phyloP scores from a whole-genome alignment of 2,797 vertebrate species.

The Spea hammondii region DNA sequence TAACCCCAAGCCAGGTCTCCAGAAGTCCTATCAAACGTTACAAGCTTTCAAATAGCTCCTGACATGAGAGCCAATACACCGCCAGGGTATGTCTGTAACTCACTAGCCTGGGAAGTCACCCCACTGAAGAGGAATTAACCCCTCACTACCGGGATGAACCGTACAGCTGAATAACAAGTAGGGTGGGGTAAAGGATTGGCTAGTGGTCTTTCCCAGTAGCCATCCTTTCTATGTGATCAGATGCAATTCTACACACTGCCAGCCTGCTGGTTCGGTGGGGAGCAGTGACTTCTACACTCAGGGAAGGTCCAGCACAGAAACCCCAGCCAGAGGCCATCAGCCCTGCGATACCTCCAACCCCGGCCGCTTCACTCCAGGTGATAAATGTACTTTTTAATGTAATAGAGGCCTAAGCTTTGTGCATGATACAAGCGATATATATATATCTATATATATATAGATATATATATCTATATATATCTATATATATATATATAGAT shows the following conservation, averaged over 20 bases:
- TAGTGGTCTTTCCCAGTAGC: conserved; percentile 13
- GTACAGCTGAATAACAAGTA: too few species aligned
- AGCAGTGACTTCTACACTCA: background rate
- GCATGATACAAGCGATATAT: too few species aligned
- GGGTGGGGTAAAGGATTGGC: conserved; percentile 23
- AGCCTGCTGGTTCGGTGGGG: background rate
- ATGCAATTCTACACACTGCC: conserved; percentile 20
- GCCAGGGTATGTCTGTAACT: conserved; percentile 23
- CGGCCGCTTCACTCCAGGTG: conserved; percentile 19
- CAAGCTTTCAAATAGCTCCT: conserved; percentile 14
- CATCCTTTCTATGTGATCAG: conserved; percentile 12
- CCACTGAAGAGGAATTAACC: background rate
- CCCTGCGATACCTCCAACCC: background rate
- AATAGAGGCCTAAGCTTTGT: too few species aligned
- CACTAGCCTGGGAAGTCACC: background rate
- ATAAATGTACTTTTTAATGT: background rate
- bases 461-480: too few species aligned
- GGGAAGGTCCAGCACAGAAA: conserved; percentile 13
- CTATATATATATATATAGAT: too few species aligned
- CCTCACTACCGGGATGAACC: background rate
- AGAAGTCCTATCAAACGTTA: conserved; percentile 24
- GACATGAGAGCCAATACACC: conserved; percentile 17
- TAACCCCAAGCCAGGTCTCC: conserved; percentile 32
- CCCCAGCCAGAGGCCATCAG: background rate
- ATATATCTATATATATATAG: too few species aligned